Evolutionary conservation across 2,888 invertebrate genomes (phyloP), one percentile per base, ranked within the genome.

Genomic region (Athrips mouffetella): DNA sequence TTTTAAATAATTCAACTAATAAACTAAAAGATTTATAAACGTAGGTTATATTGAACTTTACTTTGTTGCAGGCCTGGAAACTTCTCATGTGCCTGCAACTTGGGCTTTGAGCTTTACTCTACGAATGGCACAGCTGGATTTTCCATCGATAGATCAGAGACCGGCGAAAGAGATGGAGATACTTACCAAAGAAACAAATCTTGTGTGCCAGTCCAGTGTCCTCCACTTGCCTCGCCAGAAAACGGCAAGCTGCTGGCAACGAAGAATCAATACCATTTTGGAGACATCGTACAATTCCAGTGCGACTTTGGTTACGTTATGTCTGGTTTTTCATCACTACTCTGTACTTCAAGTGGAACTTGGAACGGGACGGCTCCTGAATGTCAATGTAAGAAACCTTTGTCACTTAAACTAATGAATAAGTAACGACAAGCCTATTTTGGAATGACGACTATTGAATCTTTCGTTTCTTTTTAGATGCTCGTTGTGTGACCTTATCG

Each of bases 281-380:
- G 96, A 0, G 97, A 98, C 76, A 89, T 95, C 33, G 93, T 97
- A 0, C 92, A 92, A 57, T 98, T 98, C 90, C 96, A 96, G 68
- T 98, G 98, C 72, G 93, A 97, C 67, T 98, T 98, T 77, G 98
- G 98, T 13, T 97, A 96, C 71, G 94, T 97, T 0, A 94, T 98
- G 92, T 92, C 94, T 51, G 98, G 98, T 45, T 94, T 95, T 44
- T 92, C 96, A 0, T 92, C 95, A 3, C 86, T 98, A 13, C 89
- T 95, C 47, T 99, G 98, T 76, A 93, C 95, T 1, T 94, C 96
- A 3, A 94, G 93, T 71, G 98, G 98, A 41, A 91, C 91, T 25
- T 99, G 98, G 99, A 97, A 98, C 74, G 97, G 97, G 61, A 93
- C 96, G 3, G 92, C 94, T 33, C 98, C 99, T 3, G 94, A 94